Conservation (phyloP, 2,113 vertebrate species). For the Coptodon rendalli region DNA sequence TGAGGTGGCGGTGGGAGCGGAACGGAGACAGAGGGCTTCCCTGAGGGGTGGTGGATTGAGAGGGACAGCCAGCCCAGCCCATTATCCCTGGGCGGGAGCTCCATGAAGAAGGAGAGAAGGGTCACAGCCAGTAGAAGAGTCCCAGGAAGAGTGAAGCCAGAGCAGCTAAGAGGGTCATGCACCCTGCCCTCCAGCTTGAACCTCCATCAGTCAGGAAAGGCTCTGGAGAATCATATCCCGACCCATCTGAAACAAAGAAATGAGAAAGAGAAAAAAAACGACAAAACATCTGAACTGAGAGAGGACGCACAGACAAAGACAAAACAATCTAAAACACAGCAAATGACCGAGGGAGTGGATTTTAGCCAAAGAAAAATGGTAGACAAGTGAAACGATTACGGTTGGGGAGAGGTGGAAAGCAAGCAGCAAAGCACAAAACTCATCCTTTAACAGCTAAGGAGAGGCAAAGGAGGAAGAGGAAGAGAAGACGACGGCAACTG, state of each 20-base stretch:
- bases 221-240: constrained; percentile 75
- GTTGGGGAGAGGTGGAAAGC: neutral
- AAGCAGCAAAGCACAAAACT: constrained; percentile 10
- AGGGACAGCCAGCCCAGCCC: constrained; percentile 65
- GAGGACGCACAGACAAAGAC: constrained; percentile 36
- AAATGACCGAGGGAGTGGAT: neutral
- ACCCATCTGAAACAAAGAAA: constrained; percentile 70
- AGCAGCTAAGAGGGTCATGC: constrained; percentile 14
- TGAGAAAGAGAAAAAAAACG: constrained; percentile 35
- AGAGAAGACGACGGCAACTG: constrained; percentile 44
- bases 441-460: neutral
- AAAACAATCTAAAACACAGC: neutral
- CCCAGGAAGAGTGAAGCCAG: constrained; percentile 51
- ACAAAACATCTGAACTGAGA: constrained; percentile 55
- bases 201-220: constrained; percentile 73
- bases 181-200: constrained; percentile 35
- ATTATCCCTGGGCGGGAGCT: constrained; percentile 41
- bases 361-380: neutral
- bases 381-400: neutral
- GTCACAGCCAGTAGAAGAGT: constrained; percentile 58
- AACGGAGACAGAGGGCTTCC: constrained; percentile 63
- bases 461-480: constrained; percentile 30
- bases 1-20: constrained; percentile 43
- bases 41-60: constrained; percentile 69
- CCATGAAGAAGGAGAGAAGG: constrained; percentile 26